phyloP scores from a whole-genome alignment of 1,140 invertebrate species.

The Prorops nasuta region DNA sequence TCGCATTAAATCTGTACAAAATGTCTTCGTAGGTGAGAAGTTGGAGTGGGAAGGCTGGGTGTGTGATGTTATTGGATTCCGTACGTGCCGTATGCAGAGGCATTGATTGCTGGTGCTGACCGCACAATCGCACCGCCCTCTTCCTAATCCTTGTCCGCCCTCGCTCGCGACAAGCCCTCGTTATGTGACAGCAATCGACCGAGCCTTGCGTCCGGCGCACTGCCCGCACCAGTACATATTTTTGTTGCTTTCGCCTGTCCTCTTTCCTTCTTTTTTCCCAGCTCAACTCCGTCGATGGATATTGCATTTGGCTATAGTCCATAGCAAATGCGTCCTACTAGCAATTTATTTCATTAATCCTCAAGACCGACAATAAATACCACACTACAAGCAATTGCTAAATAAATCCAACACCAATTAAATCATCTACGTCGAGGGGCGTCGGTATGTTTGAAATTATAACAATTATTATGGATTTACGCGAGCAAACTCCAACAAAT shows the following conservation, averaged over 20 bases:
- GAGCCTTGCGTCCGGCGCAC: constrained; percentile 26
- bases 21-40: constrained; percentile 12
- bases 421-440: too few relatives aligned
- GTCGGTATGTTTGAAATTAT: too few relatives aligned
- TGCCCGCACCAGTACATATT: constrained; percentile 20
- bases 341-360: too few relatives aligned
- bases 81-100: constrained; percentile 28
- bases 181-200: constrained; percentile 33
- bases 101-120: constrained; percentile 40
- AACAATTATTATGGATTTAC: too few relatives aligned
- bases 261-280: constrained; percentile 14
- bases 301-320: too few relatives aligned
- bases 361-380: too few relatives aligned
- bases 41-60: not conserved
- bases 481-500: too few relatives aligned
- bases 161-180: constrained; percentile 22
- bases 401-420: too few relatives aligned
- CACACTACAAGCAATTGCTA: too few relatives aligned
- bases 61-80: constrained; percentile 32
- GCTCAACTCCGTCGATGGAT: not conserved
- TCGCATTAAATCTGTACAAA: not conserved
- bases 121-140: constrained; percentile 36
- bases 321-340: too few relatives aligned
- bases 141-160: constrained; percentile 17
- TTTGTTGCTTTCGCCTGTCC: constrained; percentile 27